Base-by-base conservation (phyloP, 2,888 invertebrate genomes). In the Dryobota labecula region DNA sequence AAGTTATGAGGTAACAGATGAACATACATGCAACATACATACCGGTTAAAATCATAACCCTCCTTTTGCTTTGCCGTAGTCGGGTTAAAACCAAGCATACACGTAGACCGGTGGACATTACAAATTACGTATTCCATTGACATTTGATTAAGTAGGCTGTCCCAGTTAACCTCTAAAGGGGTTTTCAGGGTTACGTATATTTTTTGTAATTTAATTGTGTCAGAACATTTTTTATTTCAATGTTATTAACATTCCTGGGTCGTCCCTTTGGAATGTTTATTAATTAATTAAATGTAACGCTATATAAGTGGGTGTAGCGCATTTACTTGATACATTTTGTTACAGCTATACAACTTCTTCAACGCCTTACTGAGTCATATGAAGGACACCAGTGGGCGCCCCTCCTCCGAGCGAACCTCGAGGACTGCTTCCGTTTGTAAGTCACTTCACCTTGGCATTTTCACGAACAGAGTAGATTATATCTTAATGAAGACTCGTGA, bases 271-370 rank as follows among this genome's bases (percentile, higher is more conserved):
- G 2, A 79, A 63, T 63, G 62, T 63, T 47, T 27, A 53, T 57
- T 57, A 64, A 76, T 73, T 83, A 72, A 75, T 80, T 73, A 57
- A 60, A 62, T 33, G 70, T 68, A 65, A 64, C 47, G 45, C 41
- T 63, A 41, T 60, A 56, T 66, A 13, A 61, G 57, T 73, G 41
- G 53, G 62, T 33, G 58, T 70, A 36, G 58, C 38, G 47, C 15
- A 60, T 73, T 68, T 41, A 66, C n/a, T 61, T 69, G 54, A 76
- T 77, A 65, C 41, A 73, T 88, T 89, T 88, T 90, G 87, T 97
- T 97, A 62, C 97, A 99, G 98, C 94, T 99, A 65, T 99, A 99
- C 96, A 98, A 99, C 94, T 99, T 99, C 95, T 99, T 99, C 97
- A 98, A 98, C 94, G 98, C 98, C 82, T 97, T 99, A 85, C 96